Percentiles rank a stretch among this genome's conserved stretches.
Evolutionary conservation across 2,888 invertebrate species (phyloP).

Genomic region (Watsonalla binaria): DNA sequence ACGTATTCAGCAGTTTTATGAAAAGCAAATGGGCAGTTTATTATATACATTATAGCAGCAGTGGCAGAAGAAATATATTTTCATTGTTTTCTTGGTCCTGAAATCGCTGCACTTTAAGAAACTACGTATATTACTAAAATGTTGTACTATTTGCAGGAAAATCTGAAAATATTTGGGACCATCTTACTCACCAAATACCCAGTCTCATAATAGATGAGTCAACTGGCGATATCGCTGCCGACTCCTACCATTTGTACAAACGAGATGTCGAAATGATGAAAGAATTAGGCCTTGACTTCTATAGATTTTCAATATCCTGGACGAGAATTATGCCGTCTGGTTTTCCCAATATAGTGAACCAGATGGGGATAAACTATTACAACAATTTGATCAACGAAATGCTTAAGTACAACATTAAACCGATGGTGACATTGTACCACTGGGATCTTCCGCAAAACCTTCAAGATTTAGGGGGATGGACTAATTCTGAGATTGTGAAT

Average conservation of each 20-base stretch:
- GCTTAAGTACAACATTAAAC: slow-evolving; percentile 72
- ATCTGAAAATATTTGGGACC: neutral
- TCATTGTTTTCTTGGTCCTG: too few relatives aligned
- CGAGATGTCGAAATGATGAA: slow-evolving; percentile 10
- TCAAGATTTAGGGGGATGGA: slow-evolving; percentile 27
- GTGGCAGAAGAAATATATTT: too few relatives aligned
- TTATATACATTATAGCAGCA: too few relatives aligned
- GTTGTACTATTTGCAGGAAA: neutral
- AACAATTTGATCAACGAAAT: slow-evolving; percentile 81
- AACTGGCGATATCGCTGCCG: neutral
- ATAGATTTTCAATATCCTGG: slow-evolving; percentile 82
- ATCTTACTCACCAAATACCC: neutral
- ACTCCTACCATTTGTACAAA: slow-evolving; percentile 4
- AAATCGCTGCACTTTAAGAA: too few relatives aligned
- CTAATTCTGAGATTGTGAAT: neutral
- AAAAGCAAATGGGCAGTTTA: too few relatives aligned
- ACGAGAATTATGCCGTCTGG: slow-evolving; percentile 76
- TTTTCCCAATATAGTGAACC: slow-evolving; percentile 54
- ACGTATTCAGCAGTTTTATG: too few relatives aligned
- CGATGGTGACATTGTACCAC: slow-evolving; percentile 76
- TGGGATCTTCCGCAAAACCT: slow-evolving; percentile 77
- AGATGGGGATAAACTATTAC: slow-evolving; percentile 82
- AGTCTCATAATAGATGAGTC: neutral
- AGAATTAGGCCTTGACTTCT: slow-evolving; percentile 38
- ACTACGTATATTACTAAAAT: neutral